Base-by-base conservation (phyloP, 2,888 invertebrate species). In the Notocelia uddmanniana region DNA sequence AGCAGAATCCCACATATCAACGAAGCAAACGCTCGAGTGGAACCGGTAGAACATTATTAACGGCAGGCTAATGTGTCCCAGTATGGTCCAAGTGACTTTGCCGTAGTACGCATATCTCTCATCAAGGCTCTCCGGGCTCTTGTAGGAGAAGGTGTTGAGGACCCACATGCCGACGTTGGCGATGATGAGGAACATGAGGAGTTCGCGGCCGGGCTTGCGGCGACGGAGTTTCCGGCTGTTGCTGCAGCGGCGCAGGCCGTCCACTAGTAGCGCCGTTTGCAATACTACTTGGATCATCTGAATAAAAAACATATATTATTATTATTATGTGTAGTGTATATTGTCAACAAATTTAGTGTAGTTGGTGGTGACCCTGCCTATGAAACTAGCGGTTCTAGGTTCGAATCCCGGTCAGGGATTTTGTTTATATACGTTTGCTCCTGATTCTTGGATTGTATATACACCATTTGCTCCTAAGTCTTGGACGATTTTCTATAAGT, bases 81-180 rank as follows among this genome's bases (percentile, higher is more conserved):
- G 90, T 59, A 97, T 95, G 8, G 96, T 95, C 97, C 97, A 97
- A 34, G 95, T 79, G 2, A 95, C 94, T 78, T 95, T 95, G 26
- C 97, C 97, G 80, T 96, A 97, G 83, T 94, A 96, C 48, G 95
- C 94, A 80, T 96, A 95, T 84, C 96, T 93, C 74, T 93, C 91
- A 76, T 94, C 94, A 1, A 92, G 81, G 68, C 90, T 92, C 34
- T 94, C 94, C 0, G 92, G 93, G 0, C 93, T 92, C 76, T 94
- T 94, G 80, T 92, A 93, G 1, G 94, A 94, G 89, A 97, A 97
- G 0, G 97, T 96, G 83, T 96, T 95, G 79, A 96, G 95, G 68
- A 97, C 94, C 97, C 97, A 97, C 93, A 97, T 94, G 57, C 96
- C 96, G 9, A 97, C 95, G 85, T 97, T 97, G 77, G 95, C 94